Evolutionary conservation across 2,113 vertebrate genomes (phyloP), one percentile per base, ranked within the genome.

Genomic region (Cheilinus undulatus): DNA sequence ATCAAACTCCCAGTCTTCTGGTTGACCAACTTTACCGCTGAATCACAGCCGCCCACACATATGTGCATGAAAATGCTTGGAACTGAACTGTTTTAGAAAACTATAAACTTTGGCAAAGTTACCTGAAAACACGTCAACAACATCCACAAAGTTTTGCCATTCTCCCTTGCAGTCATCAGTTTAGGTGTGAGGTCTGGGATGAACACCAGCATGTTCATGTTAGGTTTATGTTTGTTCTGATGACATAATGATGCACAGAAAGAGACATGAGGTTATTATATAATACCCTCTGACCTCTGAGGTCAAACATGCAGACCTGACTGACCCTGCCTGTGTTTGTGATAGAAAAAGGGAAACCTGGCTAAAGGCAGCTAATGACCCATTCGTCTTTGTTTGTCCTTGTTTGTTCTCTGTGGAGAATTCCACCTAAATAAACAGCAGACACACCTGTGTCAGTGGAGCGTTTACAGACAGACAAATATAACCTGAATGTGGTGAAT

Each of bases 401-500:
- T 5, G 15, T 79, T 65, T 51, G 45, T 73, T 73, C 67, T 71
- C 80, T 65, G 14, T 49, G 0, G 86, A 69, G 74, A 73, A 69
- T 78, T 77, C 36, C 34, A 32, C 69, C 54, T 58, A 67, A 84
- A 82, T 68, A 78, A 86, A 88, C 74, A 86, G 38, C 69, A 72
- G 79, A 69, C 54, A 56, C 82, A 85, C 80, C 83, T 75, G 86
- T 76, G 82, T 32, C 10, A 45, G 54, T 28, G 3, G 2, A 66
- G 66, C 63, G 20, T 79, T 72, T 30, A 78, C 68, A 48, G 51
- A 57, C 42, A 82, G 67, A 78, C 75, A 72, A 74, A 84, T 63
- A 70, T 36, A 82, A 77, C 79, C 60, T 19, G 66, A 63, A 66
- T 63, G 43, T 12, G 20, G 72, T 15, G 27, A 59, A 60, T 82